Evolutionary conservation across 1,140 invertebrate genomes (phyloP).

Genomic region (Matsumurasca onukii): DNA sequence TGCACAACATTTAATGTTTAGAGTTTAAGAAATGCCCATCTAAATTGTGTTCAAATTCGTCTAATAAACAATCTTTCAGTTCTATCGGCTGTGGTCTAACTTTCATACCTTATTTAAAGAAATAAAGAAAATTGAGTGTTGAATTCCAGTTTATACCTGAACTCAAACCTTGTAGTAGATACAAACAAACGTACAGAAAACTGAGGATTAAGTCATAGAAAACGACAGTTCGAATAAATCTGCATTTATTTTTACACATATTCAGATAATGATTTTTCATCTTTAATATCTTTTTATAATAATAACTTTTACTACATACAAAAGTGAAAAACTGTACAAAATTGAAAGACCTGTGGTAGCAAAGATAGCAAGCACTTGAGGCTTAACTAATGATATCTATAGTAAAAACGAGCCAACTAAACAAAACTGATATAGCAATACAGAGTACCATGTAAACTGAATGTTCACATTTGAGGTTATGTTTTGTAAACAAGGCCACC

Average conservation of each 20-base stretch:
- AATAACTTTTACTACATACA: constrained; percentile 34
- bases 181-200: too few species aligned
- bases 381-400: constrained; percentile 23
- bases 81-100: too few species aligned
- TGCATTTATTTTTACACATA: constrained; percentile 32
- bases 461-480: constrained; percentile 27
- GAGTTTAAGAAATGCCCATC: too few species aligned
- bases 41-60: too few species aligned
- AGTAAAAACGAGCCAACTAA: constrained; percentile 19
- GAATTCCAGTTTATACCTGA: too few species aligned
- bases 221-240: constrained; percentile 19
- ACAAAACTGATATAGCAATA: constrained; percentile 7
- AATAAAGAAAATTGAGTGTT: too few species aligned
- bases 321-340: constrained; percentile 34
- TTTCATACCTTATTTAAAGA: too few species aligned
- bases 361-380: constrained; percentile 23
- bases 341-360: constrained; percentile 29
- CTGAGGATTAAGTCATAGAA: background rate
- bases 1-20: too few species aligned
- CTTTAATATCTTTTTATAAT: constrained; percentile 30
- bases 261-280: constrained; percentile 21
- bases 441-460: background rate
- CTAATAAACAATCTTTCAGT: too few species aligned
- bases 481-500: constrained; percentile 12
- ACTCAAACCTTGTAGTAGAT: too few species aligned